phyloP scores from a whole-genome alignment of 2,113 vertebrate genomes.

The Entomyzon cyanotis region DNA sequence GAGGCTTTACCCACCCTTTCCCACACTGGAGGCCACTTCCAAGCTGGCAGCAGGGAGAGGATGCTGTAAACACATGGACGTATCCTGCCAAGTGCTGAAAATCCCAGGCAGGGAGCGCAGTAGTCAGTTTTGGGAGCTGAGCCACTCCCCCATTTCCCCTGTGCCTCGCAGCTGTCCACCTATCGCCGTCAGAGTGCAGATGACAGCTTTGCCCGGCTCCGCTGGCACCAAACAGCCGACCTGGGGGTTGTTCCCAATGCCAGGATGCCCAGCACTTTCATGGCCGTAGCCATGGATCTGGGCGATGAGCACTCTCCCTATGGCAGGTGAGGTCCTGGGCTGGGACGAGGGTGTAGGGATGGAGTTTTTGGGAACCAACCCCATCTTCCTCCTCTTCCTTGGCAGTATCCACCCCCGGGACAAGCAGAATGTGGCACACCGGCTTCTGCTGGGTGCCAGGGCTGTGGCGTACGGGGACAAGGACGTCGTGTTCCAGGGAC shows the following conservation, averaged over 20 bases:
- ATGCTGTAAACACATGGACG: accelerated
- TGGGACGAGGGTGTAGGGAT: accelerated
- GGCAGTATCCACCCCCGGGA: constrained; percentile 86
- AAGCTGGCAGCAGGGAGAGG: not conserved
- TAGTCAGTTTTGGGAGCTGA: not conserved
- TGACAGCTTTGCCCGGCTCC: constrained; percentile 75
- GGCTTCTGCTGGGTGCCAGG: constrained; percentile 84
- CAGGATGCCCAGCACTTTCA: constrained; percentile 87
- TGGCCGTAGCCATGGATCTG: constrained; percentile 90
- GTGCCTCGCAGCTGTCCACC: constrained; percentile 78
- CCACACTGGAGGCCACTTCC: not conserved
- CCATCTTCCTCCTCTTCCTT: not conserved
- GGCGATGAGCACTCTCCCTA: constrained; percentile 81
- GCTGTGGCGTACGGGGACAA: constrained; percentile 84
- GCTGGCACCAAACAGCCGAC: constrained; percentile 94
- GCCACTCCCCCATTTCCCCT: accelerated
- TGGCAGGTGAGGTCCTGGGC: constrained; percentile 67
- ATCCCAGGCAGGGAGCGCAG: not conserved
- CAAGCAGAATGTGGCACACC: constrained; percentile 83
- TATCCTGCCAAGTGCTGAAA: not conserved
- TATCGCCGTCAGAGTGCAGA: not conserved
- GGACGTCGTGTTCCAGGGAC: constrained; percentile 80
- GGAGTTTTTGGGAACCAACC: not conserved
- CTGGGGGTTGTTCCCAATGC: constrained; percentile 81
- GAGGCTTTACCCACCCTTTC: not conserved